A percentile compares a stretch with the other conserved stretches of the same genome.
Conservation (phyloP, 2,797 vertebrate species). For the Fringilla coelebs region DNA sequence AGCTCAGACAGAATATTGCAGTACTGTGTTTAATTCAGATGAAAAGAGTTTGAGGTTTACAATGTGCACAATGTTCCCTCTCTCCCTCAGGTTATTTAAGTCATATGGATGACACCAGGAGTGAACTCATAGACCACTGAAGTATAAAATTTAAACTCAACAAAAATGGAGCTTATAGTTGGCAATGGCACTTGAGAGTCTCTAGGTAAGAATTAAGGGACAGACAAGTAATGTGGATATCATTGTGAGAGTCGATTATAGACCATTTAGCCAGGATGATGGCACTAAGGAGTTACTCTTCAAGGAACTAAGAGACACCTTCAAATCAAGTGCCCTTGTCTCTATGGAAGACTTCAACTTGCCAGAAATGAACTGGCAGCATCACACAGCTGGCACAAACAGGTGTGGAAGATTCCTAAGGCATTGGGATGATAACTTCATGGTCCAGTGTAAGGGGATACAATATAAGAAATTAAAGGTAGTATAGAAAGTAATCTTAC, state of each 20-base stretch:
- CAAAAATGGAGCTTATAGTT: neutral
- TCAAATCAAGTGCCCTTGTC: neutral
- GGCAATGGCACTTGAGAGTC: neutral
- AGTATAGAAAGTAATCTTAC: too few species aligned
- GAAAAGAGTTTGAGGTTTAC: neutral
- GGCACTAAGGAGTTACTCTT: neutral
- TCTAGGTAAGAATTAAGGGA: neutral
- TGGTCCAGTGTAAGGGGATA: neutral
- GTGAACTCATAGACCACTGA: neutral
- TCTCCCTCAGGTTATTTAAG: neutral
- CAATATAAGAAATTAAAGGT: too few species aligned
- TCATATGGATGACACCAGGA: neutral
- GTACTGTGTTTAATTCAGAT: neutral
- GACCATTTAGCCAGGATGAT: neutral
- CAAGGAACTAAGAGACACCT: neutral
- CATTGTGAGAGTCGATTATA: neutral
- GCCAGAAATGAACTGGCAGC: neutral
- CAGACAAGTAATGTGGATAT: neutral
- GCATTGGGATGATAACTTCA: neutral
- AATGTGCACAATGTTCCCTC: rapidly evolving
- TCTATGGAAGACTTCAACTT: neutral
- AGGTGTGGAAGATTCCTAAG: neutral
- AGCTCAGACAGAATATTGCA: neutral
- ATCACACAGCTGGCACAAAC: neutral
- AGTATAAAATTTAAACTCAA: neutral